Evolutionary conservation across 2,113 vertebrate species (phyloP), one percentile per base, ranked within the genome.

Genomic region (Poeciliopsis retropinna): DNA sequence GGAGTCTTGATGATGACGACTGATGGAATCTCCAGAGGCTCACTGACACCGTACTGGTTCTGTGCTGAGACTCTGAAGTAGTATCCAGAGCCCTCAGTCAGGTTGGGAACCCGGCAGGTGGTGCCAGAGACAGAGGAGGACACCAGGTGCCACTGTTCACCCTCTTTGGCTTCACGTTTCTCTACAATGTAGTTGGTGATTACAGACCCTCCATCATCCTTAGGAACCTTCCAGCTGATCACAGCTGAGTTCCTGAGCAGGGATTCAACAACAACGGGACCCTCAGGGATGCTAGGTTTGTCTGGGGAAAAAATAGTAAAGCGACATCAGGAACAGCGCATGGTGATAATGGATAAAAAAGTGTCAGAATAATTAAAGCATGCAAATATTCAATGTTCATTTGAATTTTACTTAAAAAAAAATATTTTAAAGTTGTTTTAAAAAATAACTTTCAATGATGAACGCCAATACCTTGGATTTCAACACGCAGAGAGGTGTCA

Each of bases 61-160:
- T 99, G 97, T 80, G 98, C 97, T 66, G 95, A 98, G 80, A 99
- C 97, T 78, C 98, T 95, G 95, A 99, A 99, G 94, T 99, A 99
- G 86, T 99, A 99, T 41, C 96, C 97, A 44, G 96, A 95, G 12
- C 93, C 97, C 93, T 99, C 97, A 30, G 81, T 95, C 67, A 99
- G 94, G 84, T 98, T 98, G 90, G 96, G 95, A 81, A 99, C 94
- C 79, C 98, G 96, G 64, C 97, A 99, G 47, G 94, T 97, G 79
- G 95, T 98, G 87, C 98, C 95, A 51, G 97, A 95, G 87, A 99
- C 92, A 70, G 95, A 95, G 67, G 98, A 99, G 82, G 97, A 99
- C 68, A 99, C 97, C 82, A 99, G 94, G 68, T 97, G 91, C 97
- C 97, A 99, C 91, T 97, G 92, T 81, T 96, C 94, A 34, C 97